Evolutionary conservation across 2,797 vertebrate genomes (phyloP).

Genomic region (Margarornis squamiger): DNA sequence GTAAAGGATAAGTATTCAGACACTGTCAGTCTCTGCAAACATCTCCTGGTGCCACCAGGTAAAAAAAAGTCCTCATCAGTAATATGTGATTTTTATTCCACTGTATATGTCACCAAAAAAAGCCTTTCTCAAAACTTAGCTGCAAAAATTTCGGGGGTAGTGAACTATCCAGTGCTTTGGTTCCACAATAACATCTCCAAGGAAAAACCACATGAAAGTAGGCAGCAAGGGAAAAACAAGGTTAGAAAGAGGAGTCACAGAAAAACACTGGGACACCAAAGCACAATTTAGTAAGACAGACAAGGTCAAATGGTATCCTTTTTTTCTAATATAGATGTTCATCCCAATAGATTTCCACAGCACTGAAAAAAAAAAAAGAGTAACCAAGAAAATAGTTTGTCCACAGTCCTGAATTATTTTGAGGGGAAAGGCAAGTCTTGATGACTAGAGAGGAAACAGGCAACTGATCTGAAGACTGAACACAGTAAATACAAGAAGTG

Average conservation of each 20-base stretch:
- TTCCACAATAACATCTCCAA: not conserved
- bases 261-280: not conserved
- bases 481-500: not conserved
- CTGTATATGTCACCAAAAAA: not conserved
- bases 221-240: not conserved
- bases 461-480: not conserved
- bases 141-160: slow-evolving; percentile 1
- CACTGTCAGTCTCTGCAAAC: slow-evolving; percentile 74
- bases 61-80: slow-evolving; percentile 56
- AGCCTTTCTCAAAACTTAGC: not conserved
- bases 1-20: slow-evolving; percentile 71
- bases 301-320: not conserved
- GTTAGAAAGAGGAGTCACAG: not conserved
- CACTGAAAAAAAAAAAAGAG: not conserved
- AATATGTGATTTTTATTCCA: slow-evolving; percentile 50
- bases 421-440: not conserved
- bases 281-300: not conserved
- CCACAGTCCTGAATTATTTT: not conserved
- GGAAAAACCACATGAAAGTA: not conserved
- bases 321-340: not conserved
- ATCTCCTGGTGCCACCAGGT: slow-evolving; percentile 61
- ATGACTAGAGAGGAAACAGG: not conserved
- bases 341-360: not conserved
- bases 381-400: not conserved
- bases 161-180: not conserved